Base-by-base conservation (phyloP, 1,140 invertebrate genomes). In the Drosophila athabasca region DNA sequence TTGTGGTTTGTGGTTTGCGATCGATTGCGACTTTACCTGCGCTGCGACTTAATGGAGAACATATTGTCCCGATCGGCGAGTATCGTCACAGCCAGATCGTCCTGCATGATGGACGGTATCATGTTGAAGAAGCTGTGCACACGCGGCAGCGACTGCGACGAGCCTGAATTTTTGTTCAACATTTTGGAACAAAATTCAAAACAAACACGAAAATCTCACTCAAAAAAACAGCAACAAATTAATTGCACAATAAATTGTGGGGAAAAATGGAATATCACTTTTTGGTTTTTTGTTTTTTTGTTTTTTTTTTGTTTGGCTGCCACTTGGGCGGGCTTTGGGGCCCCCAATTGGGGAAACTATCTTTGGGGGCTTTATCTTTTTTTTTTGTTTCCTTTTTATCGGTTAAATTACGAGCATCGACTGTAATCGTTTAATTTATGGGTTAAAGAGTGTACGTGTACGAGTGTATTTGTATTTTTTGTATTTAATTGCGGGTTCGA, bases 61-160 rank as follows among this genome's bases (percentile, higher is more conserved):
- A 91, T 91, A 49, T 90, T 91, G 51, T 91, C 83, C 35, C 80
- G 76, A 85, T 91, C 90, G 73, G 76, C 79, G 17, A 79, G 22
- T 53, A 91, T 91, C 2, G 90, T 81, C 15, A 90, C 60, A 15
- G 90, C 90, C 80, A 91, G 73, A 74, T 91, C 90, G 54, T 88
- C 83, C 72, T 91, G 85, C 79, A 91, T 61, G 50, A 91, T 90
- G 50, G 90, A 84, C 5, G 90, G 90, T 75, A 91, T 91, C 85
- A 90, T 91, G 41, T 91, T 91, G 79, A 91, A 91, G 55, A 91
- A 91, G 29, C 90, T 91, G 53, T 91, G 90, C 41, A 91, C 89
- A 35, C 90, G 90, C 64, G 90, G 90, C 90, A 91, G 73, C 51
- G 90, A 91, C 49, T 79, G 85, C 72, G 90, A 91, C 39, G 76